Conservation (phyloP, 2,797 vertebrate species). For the Valencia hispanica region DNA sequence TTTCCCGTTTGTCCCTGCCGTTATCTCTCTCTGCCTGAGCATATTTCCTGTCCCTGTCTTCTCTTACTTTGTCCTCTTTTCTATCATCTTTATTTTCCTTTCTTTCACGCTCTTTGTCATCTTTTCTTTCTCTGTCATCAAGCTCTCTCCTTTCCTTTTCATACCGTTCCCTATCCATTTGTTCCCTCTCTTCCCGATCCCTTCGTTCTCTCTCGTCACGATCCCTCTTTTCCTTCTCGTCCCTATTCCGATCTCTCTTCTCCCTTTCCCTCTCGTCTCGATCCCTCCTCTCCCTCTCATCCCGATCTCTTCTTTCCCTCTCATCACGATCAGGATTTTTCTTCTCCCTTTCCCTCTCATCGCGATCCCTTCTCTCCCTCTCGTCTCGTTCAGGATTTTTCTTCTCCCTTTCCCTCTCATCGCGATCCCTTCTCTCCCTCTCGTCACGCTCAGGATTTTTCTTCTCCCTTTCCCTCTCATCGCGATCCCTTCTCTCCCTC, state of each 20-base stretch:
- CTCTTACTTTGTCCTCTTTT: conserved; percentile 41
- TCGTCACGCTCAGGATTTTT: background rate
- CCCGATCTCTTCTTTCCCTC: conserved; percentile 34
- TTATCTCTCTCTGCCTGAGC: conserved; percentile 20
- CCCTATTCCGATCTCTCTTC: conserved; percentile 3
- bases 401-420: conserved; percentile 5
- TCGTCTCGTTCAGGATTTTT: conserved; percentile 3
- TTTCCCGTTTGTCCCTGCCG: conserved; percentile 28
- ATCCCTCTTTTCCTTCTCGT: conserved; percentile 19
- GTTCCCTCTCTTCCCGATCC: conserved; percentile 10
- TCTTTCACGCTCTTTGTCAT: background rate
- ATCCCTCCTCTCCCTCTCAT: conserved; percentile 4
- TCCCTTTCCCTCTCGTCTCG: background rate
- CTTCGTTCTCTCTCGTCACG: conserved; percentile 17
- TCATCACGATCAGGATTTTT: conserved; percentile 35
- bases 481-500: background rate
- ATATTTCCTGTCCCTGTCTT: conserved; percentile 24
- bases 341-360: conserved; percentile 8
- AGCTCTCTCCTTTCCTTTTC: background rate
- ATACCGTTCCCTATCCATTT: background rate
- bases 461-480: background rate
- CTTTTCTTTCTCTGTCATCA: too few relatives aligned
- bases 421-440: background rate
- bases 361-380: conserved; percentile 26
- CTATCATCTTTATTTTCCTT: conserved; percentile 5